phyloP scores from a whole-genome alignment of 1,140 invertebrate species.

The Arctopsyche grandis region DNA sequence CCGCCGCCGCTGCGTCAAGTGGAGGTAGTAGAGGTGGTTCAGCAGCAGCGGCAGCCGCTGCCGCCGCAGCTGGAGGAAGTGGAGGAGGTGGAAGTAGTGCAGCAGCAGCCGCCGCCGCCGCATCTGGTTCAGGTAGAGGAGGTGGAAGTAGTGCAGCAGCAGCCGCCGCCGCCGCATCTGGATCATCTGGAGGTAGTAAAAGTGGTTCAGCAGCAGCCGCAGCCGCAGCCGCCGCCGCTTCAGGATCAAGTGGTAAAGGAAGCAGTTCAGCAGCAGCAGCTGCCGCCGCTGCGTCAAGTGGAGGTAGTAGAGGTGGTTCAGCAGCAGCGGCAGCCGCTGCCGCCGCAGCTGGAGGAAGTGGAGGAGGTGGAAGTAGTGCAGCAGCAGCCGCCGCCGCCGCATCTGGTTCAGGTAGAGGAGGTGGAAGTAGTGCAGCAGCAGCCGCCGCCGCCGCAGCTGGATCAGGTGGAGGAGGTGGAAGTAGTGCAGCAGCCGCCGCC shows the following conservation, averaged over 20 bases:
- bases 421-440: constrained; percentile 39
- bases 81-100: constrained; percentile 52
- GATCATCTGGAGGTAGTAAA: constrained; percentile 45
- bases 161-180: constrained; percentile 48
- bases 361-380: constrained; percentile 56
- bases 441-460: not conserved
- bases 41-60: constrained; percentile 14
- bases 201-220: constrained; percentile 57
- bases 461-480: not conserved
- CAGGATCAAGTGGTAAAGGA: constrained; percentile 47
- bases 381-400: constrained; percentile 54
- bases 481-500: not conserved
- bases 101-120: constrained; percentile 27
- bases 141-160: constrained; percentile 48
- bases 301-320: constrained; percentile 33
- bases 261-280: constrained; percentile 41
- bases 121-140: constrained; percentile 13
- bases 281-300: constrained; percentile 42
- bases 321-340: constrained; percentile 54
- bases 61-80: constrained; percentile 43
- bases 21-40: constrained; percentile 5
- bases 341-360: not conserved
- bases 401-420: constrained; percentile 42
- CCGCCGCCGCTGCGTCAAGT: not conserved
- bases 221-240: not conserved